Conservation (phyloP, 2,888 invertebrate genomes). For the Glaucopsyche alexis region DNA sequence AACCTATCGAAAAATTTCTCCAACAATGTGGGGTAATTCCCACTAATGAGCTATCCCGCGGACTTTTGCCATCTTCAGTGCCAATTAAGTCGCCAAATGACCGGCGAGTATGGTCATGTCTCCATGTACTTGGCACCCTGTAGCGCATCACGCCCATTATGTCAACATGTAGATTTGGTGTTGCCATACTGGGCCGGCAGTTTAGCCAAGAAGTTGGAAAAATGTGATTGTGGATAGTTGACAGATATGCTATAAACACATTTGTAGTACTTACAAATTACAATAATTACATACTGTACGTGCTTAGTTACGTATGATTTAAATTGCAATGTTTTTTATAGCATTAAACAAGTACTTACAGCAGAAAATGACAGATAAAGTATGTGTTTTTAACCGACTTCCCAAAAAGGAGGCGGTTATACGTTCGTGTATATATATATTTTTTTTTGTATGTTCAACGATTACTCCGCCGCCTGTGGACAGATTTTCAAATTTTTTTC, state of each 20-base stretch:
- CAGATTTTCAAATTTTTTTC: too few species aligned
- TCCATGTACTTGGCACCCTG: constrained; percentile 34
- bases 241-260: neutral
- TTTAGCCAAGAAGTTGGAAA: neutral
- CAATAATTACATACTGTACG: too few species aligned
- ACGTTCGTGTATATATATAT: too few species aligned
- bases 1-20: neutral
- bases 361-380: too few species aligned
- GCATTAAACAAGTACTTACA: too few species aligned
- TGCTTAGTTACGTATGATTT: too few species aligned
- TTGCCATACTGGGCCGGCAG: constrained; percentile 1
- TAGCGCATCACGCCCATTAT: constrained; percentile 38
- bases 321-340: too few species aligned
- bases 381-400: too few species aligned
- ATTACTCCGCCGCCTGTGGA: too few species aligned
- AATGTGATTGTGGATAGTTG: neutral
- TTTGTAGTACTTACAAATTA: too few species aligned
- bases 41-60: constrained; percentile 31
- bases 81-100: constrained; percentile 53
- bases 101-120: constrained; percentile 44
- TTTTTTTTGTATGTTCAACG: too few species aligned
- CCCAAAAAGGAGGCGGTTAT: too few species aligned
- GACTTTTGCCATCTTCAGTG: constrained; percentile 41
- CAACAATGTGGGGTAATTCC: neutral
- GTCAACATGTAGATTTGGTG: constrained; percentile 29